Evolutionary conservation across 2,797 vertebrate genomes (phyloP).

Genomic region (Steatocranus sp.): DNA sequence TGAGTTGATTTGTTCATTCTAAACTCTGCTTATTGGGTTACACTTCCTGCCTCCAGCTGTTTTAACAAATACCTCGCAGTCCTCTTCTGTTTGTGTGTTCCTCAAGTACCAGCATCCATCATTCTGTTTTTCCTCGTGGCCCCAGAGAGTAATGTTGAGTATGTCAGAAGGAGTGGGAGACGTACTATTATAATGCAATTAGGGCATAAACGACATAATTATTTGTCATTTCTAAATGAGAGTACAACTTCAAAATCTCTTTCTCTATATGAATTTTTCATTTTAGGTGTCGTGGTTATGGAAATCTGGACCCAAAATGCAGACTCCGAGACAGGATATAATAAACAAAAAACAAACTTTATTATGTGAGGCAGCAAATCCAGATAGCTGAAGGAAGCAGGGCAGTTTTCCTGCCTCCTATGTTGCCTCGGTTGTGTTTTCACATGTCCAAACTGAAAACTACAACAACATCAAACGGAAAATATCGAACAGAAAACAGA

Average conservation of each 20-base stretch:
- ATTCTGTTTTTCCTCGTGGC: not conserved
- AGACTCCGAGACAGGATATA: not conserved
- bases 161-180: not conserved
- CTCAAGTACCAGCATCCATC: not conserved
- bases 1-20: constrained; percentile 12
- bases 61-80: not conserved
- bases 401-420: no score
- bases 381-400: not conserved
- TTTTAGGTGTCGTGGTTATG: not conserved
- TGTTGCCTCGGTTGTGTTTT: no score
- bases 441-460: not conserved
- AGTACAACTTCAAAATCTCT: not conserved
- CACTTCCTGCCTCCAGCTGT: constrained; percentile 33
- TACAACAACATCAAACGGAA: accelerated
- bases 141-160: not conserved
- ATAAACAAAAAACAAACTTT: not conserved
- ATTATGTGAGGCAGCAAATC: not conserved
- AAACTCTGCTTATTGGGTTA: constrained; percentile 29
- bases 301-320: not conserved
- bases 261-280: not conserved
- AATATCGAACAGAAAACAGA: not conserved
- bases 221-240: not conserved
- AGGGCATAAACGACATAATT: not conserved
- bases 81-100: not conserved
- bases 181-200: not conserved